Evolutionary conservation across 2,888 invertebrate species (phyloP), one percentile per base, ranked within the genome.

Genomic region (Flexamia atlantica): DNA sequence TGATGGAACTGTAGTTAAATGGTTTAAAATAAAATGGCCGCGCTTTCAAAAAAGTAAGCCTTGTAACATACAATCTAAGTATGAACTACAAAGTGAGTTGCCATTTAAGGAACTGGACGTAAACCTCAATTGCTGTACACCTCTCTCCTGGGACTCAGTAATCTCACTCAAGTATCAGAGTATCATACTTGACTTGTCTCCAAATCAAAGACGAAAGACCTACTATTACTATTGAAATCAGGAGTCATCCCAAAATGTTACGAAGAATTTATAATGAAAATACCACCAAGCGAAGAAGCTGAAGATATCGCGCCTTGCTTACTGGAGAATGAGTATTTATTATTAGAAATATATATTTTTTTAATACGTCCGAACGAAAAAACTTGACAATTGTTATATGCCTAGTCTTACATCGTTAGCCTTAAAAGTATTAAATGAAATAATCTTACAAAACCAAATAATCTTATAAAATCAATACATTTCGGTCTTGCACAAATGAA

Each of bases 1-100:
- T 20, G 53, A 82, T 50, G 60, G 46, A 28, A 64, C 70, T 57
- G 72, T 50, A 72, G 82, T 86, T 5, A 85, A 85, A 46, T 86
- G 85, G 86, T 72, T 86, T 12, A 83, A 85, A 74, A 57, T 84
- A 28, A 85, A 84, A 70, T 85, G 85, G 85, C 36, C 85, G 20
- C 79, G 82, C 82, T 85, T 85, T 46, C 64, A 83, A 28, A 84
- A 85, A 83, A 30, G n/a, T 23, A 72, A 83, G 30, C 84, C 84
- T 28, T 79, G 30, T 32, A 82, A 70, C 20, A 85, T 85, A 30
- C 42, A 82, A 40, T 83, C 83, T 28, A 84, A 86, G 53, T 85
- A 85, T 36, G 82, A 81, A 81, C 82, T 81, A 42, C 40, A 40
- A 5, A 40, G 42, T 20, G 81, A 68, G 10, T n/a, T 81, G n/a